Percentiles rank a stretch among this genome's conserved stretches.
Evolutionary conservation across 2,888 invertebrate species (phyloP).

Genomic region (Cistogaster globosa): DNA sequence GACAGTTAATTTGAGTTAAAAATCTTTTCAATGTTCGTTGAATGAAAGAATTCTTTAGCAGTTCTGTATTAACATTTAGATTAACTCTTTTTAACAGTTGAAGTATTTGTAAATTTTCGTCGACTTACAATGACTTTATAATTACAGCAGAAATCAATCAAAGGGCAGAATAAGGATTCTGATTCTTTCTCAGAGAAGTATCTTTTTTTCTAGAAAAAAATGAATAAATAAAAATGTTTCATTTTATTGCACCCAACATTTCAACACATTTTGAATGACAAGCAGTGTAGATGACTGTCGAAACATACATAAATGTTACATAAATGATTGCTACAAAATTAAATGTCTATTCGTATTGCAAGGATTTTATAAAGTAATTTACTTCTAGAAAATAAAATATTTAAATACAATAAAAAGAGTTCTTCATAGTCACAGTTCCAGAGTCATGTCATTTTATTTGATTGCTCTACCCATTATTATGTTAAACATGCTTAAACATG

Average conservation of each 20-base stretch:
- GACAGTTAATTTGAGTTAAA: too few relatives aligned
- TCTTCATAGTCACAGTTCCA: conserved; percentile 9
- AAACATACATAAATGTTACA: conserved; percentile 41
- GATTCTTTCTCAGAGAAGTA: conserved; percentile 14
- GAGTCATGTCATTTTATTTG: conserved; percentile 52
- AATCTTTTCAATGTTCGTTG: too few relatives aligned
- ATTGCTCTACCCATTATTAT: conserved; percentile 58
- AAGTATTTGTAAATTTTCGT: conserved; percentile 70
- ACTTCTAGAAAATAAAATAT: conserved; percentile 4
- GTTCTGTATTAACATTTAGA: conserved; percentile 34
- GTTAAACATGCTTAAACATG: conserved; percentile 62
- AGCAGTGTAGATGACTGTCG: conserved; percentile 31
- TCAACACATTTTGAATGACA: conserved; percentile 70
- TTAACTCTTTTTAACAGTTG: conserved; percentile 66
- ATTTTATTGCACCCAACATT: conserved; percentile 58
- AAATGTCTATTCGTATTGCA: neutral
- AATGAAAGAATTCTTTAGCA: conserved; percentile 26
- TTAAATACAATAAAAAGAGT: neutral
- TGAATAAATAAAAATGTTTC: neutral
- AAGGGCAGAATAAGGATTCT: conserved; percentile 44
- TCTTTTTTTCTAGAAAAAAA: neutral
- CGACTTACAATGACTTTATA: conserved; percentile 70
- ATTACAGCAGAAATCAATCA: conserved; percentile 71
- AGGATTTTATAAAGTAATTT: conserved; percentile 39
- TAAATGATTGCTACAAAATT: conserved; percentile 27